These are phyloP conservation scores for Sebastes itinus DNA, from an alignment of 2,797 vertebrate species.

Conservation along the genomic window DNA sequence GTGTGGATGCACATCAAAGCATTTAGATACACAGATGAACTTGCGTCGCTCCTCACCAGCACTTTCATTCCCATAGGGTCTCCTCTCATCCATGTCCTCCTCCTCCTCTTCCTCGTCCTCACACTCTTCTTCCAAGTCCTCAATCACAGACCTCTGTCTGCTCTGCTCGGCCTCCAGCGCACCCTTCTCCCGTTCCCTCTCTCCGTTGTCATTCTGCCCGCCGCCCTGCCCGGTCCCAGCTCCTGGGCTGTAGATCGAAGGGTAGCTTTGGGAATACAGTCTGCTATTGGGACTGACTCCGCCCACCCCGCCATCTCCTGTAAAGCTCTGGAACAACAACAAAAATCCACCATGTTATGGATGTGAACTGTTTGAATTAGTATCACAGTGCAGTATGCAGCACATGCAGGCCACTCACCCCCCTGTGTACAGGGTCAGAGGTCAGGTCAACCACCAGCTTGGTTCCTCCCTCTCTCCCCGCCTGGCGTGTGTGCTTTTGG, in stretches of 20 bases:
- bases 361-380: not conserved
- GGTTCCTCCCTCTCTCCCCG: conserved; percentile 54
- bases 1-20: fast-evolving
- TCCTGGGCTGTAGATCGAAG: conserved; percentile 83
- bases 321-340: conserved; percentile 60
- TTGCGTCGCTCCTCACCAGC: conserved; percentile 51
- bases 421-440: conserved; percentile 62
- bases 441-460: conserved; percentile 68
- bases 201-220: conserved; percentile 64
- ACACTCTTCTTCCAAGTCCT: conserved; percentile 78
- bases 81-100: conserved; percentile 80
- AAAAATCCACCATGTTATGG: not conserved
- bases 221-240: conserved; percentile 42
- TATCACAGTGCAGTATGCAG: not conserved
- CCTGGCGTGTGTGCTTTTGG: conserved; percentile 76
- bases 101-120: conserved; percentile 84
- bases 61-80: conserved; percentile 71
- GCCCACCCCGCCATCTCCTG: conserved; percentile 63
- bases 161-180: conserved; percentile 57
- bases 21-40: not conserved
- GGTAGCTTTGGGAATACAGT: conserved; percentile 87
- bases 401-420: conserved; percentile 66
- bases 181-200: conserved; percentile 67
- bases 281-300: conserved; percentile 74
- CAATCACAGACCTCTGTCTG: conserved; percentile 67